Evolutionary conservation across 2,113 vertebrate genomes (phyloP).

Genomic region (Oceanites oceanicus): DNA sequence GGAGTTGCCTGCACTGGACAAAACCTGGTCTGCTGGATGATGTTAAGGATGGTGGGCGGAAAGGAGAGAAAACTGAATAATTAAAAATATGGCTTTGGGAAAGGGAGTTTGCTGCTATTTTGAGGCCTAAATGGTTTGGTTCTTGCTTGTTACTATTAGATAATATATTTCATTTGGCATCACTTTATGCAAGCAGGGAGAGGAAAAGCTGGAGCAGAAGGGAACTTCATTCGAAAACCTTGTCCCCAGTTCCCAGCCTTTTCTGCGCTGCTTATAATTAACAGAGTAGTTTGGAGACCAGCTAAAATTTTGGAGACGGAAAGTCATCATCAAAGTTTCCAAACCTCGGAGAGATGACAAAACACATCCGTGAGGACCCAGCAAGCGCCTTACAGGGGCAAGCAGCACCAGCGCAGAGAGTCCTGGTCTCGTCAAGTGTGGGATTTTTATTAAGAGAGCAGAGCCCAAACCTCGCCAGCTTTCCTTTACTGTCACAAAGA

Average conservation of each 20-base stretch:
- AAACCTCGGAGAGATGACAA: not conserved
- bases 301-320: not conserved
- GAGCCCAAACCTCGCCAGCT: not conserved
- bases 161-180: not conserved
- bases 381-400: not conserved
- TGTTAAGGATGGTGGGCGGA: not conserved
- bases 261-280: not conserved
- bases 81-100: not conserved
- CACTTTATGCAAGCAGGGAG: not conserved
- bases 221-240: not conserved
- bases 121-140: not conserved
- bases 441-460: not conserved
- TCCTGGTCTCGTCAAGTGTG: not conserved
- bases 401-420: not conserved
- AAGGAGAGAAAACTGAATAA: not conserved
- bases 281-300: not conserved
- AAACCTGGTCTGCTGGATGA: not conserved
- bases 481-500: not conserved
- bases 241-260: not conserved
- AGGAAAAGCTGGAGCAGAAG: not conserved
- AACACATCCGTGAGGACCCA: not conserved
- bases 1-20: not conserved
- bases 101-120: not conserved
- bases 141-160: not conserved
- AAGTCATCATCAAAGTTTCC: not conserved